These are phyloP conservation scores for Dryobota labecula DNA, from an alignment of 2,888 invertebrate genomes.

Conservation along the genomic window DNA sequence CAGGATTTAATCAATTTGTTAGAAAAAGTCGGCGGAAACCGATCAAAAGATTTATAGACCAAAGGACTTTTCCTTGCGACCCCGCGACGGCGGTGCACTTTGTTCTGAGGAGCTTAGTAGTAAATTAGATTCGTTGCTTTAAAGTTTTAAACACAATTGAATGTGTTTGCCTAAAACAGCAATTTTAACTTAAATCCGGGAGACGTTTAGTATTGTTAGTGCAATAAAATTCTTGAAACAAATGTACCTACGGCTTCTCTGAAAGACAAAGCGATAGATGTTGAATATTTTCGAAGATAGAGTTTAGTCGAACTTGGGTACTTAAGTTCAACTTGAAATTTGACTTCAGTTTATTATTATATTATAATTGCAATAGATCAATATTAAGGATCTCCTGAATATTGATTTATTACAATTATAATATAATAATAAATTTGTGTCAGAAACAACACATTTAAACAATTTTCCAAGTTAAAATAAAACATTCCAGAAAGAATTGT, in stretches of 20 bases:
- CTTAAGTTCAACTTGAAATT: too few relatives aligned
- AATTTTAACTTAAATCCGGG: conserved; percentile 28
- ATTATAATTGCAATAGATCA: too few relatives aligned
- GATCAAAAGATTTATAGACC: conserved; percentile 69
- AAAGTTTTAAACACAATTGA: conserved; percentile 38
- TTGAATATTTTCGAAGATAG: conserved; percentile 7
- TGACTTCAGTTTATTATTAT: too few relatives aligned
- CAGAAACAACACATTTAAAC: too few relatives aligned
- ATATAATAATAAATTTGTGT: too few relatives aligned
- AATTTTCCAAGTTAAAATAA: too few relatives aligned
- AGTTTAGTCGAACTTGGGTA: background rate
- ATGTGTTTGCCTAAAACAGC: conserved; percentile 41
- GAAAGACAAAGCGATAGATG: background rate
- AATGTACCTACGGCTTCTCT: conserved; percentile 12
- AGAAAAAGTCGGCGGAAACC: conserved; percentile 61
- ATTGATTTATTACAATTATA: conserved; percentile 1
- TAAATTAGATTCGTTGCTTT: conserved; percentile 46
- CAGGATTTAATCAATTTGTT: conserved; percentile 69
- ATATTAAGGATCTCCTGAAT: conserved; percentile 1
- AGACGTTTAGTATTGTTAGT: conserved; percentile 31
- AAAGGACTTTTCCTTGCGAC: conserved; percentile 19
- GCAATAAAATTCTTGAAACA: conserved; percentile 32
- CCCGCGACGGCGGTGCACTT: conserved; percentile 24
- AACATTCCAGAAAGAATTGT: too few relatives aligned
- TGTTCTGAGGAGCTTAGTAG: conserved; percentile 22